Base-by-base conservation (phyloP, 2,888 invertebrate species). In the Micoletzkya japonica region DNA sequence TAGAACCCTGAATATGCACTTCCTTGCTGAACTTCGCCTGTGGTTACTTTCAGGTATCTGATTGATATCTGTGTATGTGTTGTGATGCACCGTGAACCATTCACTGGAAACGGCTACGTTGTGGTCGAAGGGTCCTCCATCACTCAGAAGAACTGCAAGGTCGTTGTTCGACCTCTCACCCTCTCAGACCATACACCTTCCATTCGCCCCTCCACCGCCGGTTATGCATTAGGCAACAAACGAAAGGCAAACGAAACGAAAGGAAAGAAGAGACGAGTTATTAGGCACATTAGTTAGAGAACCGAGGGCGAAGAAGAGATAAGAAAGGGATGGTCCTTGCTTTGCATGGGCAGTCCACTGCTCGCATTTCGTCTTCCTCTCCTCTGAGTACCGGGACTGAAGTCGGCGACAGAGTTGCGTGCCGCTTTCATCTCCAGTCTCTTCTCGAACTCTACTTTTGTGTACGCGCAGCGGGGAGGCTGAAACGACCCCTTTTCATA, bases 401-500 rank as follows among this genome's bases (percentile, higher is more conserved):
- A 66, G 64, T 66, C 54, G 4, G 14, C 36, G 32, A 54, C 54
- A 26, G 30, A 52, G 10, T 37, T 54, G 26, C 54, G n/a, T 2
- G 37, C 64, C 2, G 64, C 36, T 24, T 54, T 66, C 26, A 54
- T 34, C 20, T 70, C 56, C n/a, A 71, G 73, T 37, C 76, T 59
- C 36, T 73, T 73, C n/a, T 73, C 57, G n/a, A 79, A 74, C 70
- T 79, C 79, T 32, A 77, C 76, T 60, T 74, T 74, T 17, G 76
- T 75, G 63, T 74, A 77, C 28, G 79, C 75, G 57, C 79, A 79
- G 68, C 77, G 77, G n/a, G 79, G 79, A 24, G 79, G 77, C 79
- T 79, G 54, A 52, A 76, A 70, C n/a, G 4, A 6, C 4, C 3
- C 14, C 36, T 7, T 20, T 30, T 17, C 30, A 49, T 7, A 28